Conservation (phyloP, 2,797 vertebrate genomes). For the Chromis chromis region DNA sequence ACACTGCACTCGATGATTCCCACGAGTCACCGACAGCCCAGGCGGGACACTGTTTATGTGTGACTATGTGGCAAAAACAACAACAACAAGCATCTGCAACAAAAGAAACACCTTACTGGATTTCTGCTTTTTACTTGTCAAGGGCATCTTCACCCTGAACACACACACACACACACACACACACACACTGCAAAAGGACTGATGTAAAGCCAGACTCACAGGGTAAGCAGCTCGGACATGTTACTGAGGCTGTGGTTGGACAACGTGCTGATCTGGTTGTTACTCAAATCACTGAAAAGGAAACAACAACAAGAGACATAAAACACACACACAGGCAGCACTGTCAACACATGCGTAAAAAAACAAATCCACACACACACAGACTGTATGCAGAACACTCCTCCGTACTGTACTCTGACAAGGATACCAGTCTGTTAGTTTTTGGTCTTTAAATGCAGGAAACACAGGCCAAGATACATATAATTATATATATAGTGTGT, state of each 20-base stretch:
- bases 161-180: conserved; percentile 27
- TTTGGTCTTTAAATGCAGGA: conserved; percentile 36
- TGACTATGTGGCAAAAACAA: not conserved
- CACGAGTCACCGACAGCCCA: not conserved
- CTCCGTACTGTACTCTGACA: conserved; percentile 13
- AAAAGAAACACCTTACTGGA: conserved; percentile 1
- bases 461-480: conserved; percentile 38
- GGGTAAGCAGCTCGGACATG: conserved; percentile 98
- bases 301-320: conserved; percentile 80
- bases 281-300: conserved; percentile 98
- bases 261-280: conserved; percentile 99
- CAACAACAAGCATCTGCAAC: not conserved
- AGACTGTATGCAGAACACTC: conserved; percentile 9
- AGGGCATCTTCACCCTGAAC: not conserved
- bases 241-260: conserved; percentile 99
- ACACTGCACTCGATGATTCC: not conserved
- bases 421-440: conserved; percentile 56
- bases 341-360: conserved; percentile 47
- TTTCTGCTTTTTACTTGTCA: conserved; percentile 4
- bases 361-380: conserved; percentile 36
- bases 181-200: conserved; percentile 41
- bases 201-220: conserved; percentile 91
- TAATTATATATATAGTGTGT: conserved; percentile 10
- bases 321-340: conserved; percentile 63
- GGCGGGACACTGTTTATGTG: not conserved